Base-by-base conservation (phyloP, 2,888 invertebrate species). In the Ophion costatus region DNA sequence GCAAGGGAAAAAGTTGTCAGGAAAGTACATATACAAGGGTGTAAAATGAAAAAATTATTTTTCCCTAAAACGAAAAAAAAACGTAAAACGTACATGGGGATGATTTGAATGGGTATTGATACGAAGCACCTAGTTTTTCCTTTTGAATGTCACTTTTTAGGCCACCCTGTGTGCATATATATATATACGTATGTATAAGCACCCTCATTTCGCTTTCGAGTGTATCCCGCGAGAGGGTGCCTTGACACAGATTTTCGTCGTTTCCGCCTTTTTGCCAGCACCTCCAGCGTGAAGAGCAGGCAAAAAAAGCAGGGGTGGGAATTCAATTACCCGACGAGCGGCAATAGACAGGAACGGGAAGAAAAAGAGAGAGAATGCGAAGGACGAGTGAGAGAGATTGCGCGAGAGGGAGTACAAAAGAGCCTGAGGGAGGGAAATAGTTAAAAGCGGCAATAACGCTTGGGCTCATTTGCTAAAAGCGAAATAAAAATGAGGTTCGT, bases 311-410 rank as follows among this genome's bases (percentile, higher is more conserved):
- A 42, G 42, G 61, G 29, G 87, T 81, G 73, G 83, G 85, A 88
- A 92, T 91, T 91, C 90, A 91, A 92, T 92, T 91, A 92, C 87
- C 33, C 71, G 76, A 42, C 24, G 61, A 63, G 22, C 24, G 22
- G 66, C 66, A 29, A 61, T 61, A n/a, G 56, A 51, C 51, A 14
- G 17, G 17, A 51, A 51, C 17, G 51, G 17, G 38, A 56, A n/a
- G 7, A 11, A 10, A 4, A 69, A 63, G 22, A 59, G 42, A 42
- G 14, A 14, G 14, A 3, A n/a, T n/a, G 3, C 14, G 24, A n/a
- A 6, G 2, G 14, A 29, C 2, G 45, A 75, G 83, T 57, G 83
- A 61, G 10, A 38, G 7, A 73, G 38, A 10, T 6, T 2, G 24
- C 74, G 71, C 80, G 57, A 59, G 11, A 61, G 51, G 56, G 57